These are phyloP conservation scores for Ceyx cyanopectus DNA, from an alignment of 2,113 vertebrate species.

Conservation along the genomic window DNA sequence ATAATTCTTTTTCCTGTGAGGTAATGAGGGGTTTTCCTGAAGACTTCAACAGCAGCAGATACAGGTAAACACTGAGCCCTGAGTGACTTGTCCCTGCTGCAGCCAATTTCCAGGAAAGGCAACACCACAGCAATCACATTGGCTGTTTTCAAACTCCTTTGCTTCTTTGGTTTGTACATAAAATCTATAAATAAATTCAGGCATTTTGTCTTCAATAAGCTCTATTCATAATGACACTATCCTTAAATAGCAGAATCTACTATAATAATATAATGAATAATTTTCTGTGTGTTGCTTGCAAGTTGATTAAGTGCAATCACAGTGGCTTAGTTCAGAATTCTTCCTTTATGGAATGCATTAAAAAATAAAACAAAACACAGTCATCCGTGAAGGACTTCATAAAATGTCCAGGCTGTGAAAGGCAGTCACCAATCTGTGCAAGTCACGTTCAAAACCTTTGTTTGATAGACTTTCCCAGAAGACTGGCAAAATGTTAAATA, in stretches of 20 bases:
- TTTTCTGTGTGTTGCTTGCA: conserved; percentile 48
- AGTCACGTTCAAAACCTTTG: conserved; percentile 74
- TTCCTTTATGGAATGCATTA: conserved; percentile 62
- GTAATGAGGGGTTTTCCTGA: neutral
- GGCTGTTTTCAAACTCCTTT: neutral
- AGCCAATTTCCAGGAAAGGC: neutral
- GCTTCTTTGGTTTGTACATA: neutral
- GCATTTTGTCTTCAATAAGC: conserved; percentile 39
- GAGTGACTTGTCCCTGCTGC: neutral
- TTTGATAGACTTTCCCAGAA: conserved; percentile 76
- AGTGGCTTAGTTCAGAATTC: conserved; percentile 53
- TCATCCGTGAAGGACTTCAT: conserved; percentile 61
- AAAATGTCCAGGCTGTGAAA: conserved; percentile 66
- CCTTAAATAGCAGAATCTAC: conserved; percentile 38
- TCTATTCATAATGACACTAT: conserved; percentile 45
- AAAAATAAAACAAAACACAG: conserved; percentile 65
- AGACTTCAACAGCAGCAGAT: neutral
- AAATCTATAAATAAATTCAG: conserved; percentile 41
- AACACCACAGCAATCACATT: neutral
- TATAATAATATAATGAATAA: conserved; percentile 43
- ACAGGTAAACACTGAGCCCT: neutral
- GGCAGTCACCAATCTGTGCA: conserved; percentile 61
- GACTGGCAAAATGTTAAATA: conserved; percentile 71
- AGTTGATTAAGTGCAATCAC: conserved; percentile 61
- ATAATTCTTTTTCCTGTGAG: neutral